These are phyloP conservation scores for Heliocidaris erythrogramma DNA, from an alignment of 35 echinoderm and acorn worm genomes.

Conservation along the genomic window DNA sequence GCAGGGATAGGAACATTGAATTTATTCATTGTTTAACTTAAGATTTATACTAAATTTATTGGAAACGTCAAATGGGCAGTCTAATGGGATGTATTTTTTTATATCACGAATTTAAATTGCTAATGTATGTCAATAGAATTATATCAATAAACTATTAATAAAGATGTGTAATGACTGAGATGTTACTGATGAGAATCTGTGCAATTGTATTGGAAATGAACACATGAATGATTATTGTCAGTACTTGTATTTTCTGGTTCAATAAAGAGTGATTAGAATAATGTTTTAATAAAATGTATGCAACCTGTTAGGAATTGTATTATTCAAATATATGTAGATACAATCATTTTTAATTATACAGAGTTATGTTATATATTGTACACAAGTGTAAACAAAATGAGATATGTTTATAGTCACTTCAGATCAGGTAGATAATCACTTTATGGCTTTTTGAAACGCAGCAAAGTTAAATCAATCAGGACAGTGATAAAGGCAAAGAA, in stretches of 20 bases:
- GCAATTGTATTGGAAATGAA: not conserved
- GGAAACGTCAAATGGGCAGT: not conserved
- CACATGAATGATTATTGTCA: constrained; percentile 6
- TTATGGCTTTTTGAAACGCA: too few relatives aligned
- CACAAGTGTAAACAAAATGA: not conserved
- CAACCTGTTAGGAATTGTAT: not conserved
- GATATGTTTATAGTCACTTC: not conserved
- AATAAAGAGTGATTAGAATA: constrained; percentile 9
- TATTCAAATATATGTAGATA: constrained; percentile 1
- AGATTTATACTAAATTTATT: not conserved
- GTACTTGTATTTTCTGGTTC: constrained; percentile 5
- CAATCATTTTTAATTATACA: too few relatives aligned
- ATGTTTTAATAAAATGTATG: not conserved
- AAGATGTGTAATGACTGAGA: not conserved
- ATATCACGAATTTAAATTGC: not conserved
- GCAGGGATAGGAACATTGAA: not conserved
- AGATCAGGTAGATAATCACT: not conserved
- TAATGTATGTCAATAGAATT: not conserved
- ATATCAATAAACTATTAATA: not conserved
- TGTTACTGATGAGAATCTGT: not conserved
- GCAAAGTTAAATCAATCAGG: not conserved
- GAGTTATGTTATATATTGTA: not conserved
- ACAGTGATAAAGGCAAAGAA: not conserved
- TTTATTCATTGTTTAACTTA: not conserved
- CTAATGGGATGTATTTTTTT: not conserved